A percentile compares a stretch with the other conserved stretches of the same genome.
These are phyloP conservation scores for Drosophila ezoana DNA, from an alignment of 2,888 invertebrate genomes.

Conservation along the genomic window DNA sequence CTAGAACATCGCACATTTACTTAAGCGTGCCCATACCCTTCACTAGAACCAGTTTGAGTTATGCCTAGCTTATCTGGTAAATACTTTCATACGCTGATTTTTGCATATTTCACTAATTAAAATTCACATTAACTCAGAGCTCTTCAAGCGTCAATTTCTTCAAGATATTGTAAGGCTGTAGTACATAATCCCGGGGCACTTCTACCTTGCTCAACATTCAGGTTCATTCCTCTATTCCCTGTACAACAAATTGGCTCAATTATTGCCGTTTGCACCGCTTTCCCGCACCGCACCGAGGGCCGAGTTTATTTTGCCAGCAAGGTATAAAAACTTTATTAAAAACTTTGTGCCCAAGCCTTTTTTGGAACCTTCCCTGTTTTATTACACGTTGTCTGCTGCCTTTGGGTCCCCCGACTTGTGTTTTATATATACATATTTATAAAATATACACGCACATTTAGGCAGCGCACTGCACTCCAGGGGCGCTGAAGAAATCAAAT, in stretches of 20 bases:
- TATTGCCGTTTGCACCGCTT: conserved; percentile 56
- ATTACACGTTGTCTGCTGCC: conserved; percentile 50
- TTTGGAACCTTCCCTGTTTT: conserved; percentile 30
- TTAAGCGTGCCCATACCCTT: background rate
- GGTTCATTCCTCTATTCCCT: conserved; percentile 51
- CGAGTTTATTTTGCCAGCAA: conserved; percentile 34
- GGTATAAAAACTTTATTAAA: conserved; percentile 80
- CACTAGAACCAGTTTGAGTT: background rate
- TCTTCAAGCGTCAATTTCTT: conserved; percentile 11
- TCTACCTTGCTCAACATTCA: conserved; percentile 20
- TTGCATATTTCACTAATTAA: background rate
- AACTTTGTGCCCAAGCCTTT: conserved; percentile 77
- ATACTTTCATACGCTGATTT: background rate
- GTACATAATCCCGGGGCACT: background rate
- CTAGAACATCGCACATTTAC: no score
- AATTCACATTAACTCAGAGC: background rate
- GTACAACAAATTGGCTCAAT: conserved; percentile 77
- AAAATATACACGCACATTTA: conserved; percentile 72
- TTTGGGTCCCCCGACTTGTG: conserved; percentile 25
- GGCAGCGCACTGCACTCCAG: conserved; percentile 65
- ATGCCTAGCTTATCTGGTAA: background rate
- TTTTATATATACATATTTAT: conserved; percentile 48
- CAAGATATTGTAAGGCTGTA: background rate
- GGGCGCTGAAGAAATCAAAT: conserved; percentile 78
- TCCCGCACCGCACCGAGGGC: conserved; percentile 2